Conservation (phyloP, 2,113 vertebrate genomes). For the Regulus satrapa region DNA sequence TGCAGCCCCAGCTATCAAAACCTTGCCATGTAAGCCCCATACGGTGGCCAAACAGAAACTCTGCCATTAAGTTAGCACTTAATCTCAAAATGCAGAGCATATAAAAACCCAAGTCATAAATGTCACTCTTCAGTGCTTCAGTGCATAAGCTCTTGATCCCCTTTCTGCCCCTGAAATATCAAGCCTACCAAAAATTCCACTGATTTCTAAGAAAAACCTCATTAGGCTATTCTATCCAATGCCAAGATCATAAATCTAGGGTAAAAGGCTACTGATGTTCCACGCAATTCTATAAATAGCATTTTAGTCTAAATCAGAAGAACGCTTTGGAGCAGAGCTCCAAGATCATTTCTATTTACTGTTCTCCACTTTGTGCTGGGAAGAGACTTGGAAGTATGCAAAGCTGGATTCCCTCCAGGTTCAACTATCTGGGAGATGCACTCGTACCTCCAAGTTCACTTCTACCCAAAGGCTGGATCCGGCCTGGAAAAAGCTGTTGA, state of each 20-base stretch:
- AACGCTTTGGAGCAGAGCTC: neutral
- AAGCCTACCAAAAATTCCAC: neutral
- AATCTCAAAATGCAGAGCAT: neutral
- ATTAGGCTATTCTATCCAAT: neutral
- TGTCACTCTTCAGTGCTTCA: neutral
- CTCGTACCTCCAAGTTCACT: neutral
- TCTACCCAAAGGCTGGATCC: neutral
- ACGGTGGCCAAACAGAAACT: neutral
- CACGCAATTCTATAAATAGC: neutral
- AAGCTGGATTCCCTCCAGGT: neutral
- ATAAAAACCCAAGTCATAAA: neutral
- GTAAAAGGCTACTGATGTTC: neutral
- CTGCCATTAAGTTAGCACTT: neutral
- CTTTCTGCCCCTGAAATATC: neutral
- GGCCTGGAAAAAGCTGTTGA: neutral
- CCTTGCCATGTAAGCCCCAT: accelerated
- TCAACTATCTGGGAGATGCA: neutral
- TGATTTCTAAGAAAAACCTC: neutral
- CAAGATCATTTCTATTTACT: neutral
- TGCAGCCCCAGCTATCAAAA: neutral
- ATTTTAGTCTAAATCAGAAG: neutral
- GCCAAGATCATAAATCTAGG: neutral
- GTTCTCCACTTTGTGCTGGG: neutral
- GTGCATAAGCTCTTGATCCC: neutral
- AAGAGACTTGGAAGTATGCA: neutral